Base-by-base conservation (phyloP, 2,888 invertebrate species). In the Nomada ruficornis region DNA sequence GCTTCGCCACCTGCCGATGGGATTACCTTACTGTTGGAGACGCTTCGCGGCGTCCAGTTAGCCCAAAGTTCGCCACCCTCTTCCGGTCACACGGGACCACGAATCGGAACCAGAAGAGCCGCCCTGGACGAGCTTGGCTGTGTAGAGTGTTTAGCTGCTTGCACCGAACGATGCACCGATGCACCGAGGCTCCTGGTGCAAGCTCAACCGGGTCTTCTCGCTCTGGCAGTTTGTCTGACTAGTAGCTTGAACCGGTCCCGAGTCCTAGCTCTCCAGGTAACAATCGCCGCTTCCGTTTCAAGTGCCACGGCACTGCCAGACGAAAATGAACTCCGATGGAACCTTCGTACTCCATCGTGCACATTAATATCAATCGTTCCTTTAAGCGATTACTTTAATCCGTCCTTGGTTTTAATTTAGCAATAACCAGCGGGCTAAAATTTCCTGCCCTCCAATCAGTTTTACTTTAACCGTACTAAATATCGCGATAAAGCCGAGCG, bases 1-100 rank as follows among this genome's bases (percentile, higher is more conserved):
- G 96, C 98, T 0, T 96, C 97, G 71, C 96, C 98, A 76, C 98
- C 98, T 23, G 96, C 98, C 91, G 98, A 98, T 94, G 98, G 98
- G 11, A 96, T 98, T 2, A 96, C 96, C 7, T 94, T 98, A 63
- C 95, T 98, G 13, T 94, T 98, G 89, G 98, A 98, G 93, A 96
- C 98, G 1, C 95, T 98, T 80, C 96, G 98, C 75, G 97, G 97
- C 69, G 97, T 98, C 67, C 98, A 98, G 92, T 94, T 97, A 82
- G 96, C 97, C 70, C 97, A 98, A 91, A 96, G 96, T 79, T 94
- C 94, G 2, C 94, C 95, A 18, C 93, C 95, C 54, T 71, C 65
- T 55, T 95, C 94, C 65, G 94, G 92, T 9, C 93, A 93, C 71
- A 91, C 89, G 4, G 92, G 91, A 2, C 91, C 91, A 1, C 84